Evolutionary conservation across 2,113 vertebrate genomes (phyloP).

Genomic region (Charina bottae): DNA sequence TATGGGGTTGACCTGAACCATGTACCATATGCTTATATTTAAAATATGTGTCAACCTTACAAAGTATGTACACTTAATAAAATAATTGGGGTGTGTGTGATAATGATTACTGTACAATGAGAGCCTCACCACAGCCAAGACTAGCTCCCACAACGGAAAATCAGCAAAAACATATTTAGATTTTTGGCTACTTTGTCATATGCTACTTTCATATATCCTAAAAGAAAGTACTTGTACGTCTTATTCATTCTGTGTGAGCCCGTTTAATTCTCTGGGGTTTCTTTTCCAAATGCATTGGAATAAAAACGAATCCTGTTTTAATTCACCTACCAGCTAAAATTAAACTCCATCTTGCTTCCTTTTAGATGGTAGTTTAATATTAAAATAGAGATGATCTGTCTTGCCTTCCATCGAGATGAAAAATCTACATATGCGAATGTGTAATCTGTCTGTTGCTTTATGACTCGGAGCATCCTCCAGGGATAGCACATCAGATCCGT

Average conservation of each 20-base stretch:
- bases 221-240: constrained; percentile 56
- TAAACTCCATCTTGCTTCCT: constrained; percentile 49
- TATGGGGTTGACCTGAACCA: neutral
- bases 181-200: constrained; percentile 71
- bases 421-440: constrained; percentile 13
- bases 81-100: constrained; percentile 1
- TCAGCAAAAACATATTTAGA: constrained; percentile 67
- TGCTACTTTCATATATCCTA: constrained; percentile 43
- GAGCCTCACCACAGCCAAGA: constrained; percentile 56
- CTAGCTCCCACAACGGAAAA: constrained; percentile 51
- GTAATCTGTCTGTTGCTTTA: neutral
- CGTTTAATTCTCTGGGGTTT: constrained; percentile 26
- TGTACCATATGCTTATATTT: neutral
- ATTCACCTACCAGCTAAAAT: constrained; percentile 54
- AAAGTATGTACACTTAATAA: constrained; percentile 44
- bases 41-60: neutral
- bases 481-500: neutral
- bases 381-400: constrained; percentile 31
- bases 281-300: constrained; percentile 33
- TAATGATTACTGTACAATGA: constrained; percentile 66
- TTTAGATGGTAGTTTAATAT: constrained; percentile 45
- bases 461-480: neutral
- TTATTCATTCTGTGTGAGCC: constrained; percentile 56
- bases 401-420: constrained; percentile 32
- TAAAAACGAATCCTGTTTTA: constrained; percentile 45